A percentile compares a stretch with the other conserved stretches of the same genome.
Conservation (phyloP, 2,113 vertebrate species). For the Campylomormyrus tamandua region DNA sequence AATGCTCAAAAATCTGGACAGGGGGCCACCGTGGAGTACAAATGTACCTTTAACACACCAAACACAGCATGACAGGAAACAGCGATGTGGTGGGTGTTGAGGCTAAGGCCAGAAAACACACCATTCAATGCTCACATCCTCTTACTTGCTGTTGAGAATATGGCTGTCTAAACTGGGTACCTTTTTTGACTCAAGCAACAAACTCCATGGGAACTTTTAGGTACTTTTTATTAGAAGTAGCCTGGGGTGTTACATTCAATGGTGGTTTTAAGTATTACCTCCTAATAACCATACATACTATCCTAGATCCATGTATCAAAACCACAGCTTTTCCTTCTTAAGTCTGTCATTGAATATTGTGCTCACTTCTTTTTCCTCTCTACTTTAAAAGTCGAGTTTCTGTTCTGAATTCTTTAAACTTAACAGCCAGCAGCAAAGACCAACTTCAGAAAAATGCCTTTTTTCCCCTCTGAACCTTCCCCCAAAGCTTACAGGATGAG, state of each 20-base stretch:
- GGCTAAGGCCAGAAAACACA: neutral
- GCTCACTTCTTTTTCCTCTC: neutral
- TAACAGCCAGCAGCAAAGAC: neutral
- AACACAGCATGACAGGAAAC: neutral
- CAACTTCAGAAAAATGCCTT: neutral
- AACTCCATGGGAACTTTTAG: neutral
- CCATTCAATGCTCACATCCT: neutral
- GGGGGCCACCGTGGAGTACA: neutral
- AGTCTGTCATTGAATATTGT: neutral
- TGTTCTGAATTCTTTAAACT: neutral
- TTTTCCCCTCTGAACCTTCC: neutral
- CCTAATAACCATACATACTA: neutral
- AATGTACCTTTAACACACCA: neutral
- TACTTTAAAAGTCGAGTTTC: neutral
- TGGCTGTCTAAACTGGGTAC: neutral
- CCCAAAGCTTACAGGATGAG: conserved; percentile 11
- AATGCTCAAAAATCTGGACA: neutral
- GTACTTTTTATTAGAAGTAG: neutral
- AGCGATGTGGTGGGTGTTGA: neutral
- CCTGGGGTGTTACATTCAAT: neutral
- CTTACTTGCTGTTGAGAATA: neutral
- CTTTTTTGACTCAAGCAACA: neutral
- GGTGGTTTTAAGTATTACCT: neutral
- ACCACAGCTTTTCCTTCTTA: neutral
- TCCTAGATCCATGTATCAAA: neutral